phyloP scores from a whole-genome alignment of 2,113 vertebrate genomes.

The Chrysochloris asiatica region DNA sequence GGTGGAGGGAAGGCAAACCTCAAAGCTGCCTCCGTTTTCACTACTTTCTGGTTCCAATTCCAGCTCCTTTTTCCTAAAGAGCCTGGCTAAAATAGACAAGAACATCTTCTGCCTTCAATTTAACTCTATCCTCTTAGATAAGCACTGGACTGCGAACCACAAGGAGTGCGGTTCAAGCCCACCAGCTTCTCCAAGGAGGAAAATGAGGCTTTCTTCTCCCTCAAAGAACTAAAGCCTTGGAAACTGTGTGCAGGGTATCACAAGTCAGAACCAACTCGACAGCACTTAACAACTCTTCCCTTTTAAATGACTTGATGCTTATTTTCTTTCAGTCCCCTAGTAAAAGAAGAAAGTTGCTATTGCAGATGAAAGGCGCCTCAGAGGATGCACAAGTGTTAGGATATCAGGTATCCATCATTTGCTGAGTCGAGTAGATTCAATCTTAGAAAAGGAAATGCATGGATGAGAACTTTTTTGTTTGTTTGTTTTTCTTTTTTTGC shows the following conservation, averaged over 20 bases:
- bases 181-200: no score
- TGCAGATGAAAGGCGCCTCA: not conserved
- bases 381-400: not conserved
- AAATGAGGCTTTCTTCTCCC: no score
- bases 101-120: slow-evolving; percentile 30
- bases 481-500: not conserved
- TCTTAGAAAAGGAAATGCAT: not conserved
- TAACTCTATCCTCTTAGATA: not conserved
- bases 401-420: not conserved
- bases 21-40: slow-evolving; percentile 46
- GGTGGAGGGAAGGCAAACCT: slow-evolving; percentile 41
- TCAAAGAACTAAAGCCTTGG: no score
- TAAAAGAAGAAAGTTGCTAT: not conserved
- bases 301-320: not conserved
- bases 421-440: not conserved
- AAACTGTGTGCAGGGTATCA: no score
- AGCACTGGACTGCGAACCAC: no score
- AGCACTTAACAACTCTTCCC: no score
- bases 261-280: no score
- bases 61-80: slow-evolving; percentile 43
- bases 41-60: slow-evolving; percentile 44
- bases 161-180: no score
- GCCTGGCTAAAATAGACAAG: slow-evolving; percentile 30
- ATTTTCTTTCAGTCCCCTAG: not conserved
- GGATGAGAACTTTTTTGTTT: not conserved